Evolutionary conservation across 2,888 invertebrate genomes (phyloP), one percentile per base, ranked within the genome.

Genomic region (Hedychridium roseum): DNA sequence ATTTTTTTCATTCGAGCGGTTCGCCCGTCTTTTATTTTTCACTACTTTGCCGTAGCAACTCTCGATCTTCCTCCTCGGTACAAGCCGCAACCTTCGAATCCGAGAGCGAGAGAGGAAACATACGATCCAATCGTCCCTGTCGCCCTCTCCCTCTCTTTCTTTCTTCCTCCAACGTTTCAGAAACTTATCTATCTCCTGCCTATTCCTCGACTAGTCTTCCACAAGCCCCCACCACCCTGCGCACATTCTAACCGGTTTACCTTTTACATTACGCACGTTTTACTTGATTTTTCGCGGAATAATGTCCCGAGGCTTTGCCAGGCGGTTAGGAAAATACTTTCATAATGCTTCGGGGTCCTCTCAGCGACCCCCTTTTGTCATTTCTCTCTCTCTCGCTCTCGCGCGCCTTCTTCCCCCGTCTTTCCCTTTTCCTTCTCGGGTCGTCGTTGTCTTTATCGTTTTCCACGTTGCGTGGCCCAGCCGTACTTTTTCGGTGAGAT

Each of bases 271-370:
- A 57, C 59, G 59, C 65, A 68, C 67, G 60, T 63, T 66, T 67
- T 66, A 62, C 66, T 64, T 56, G 55, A 68, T 67, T 66, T 66
- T 60, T 65, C 62, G 54, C 58, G 52, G 53, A 65, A 70, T 59
- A 56, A 63, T 63, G 63, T 57, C 61, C 61, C 57, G 60, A 60
- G 62, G 62, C 63, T 65, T 66, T 60, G 47, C 60, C 57, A 57
- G 64, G 65, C 62, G 56, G 60, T 68, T 64, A 56, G 54, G 57
- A 62, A 69, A 69, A 68, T 66, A 60, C 65, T 68, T 66, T 65
- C 46, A 55, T 61, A 64, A 69, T 66, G 59, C 59, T 54, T 42
- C 43, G 35, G 34, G 40, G 47, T 40, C 40, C 41, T 45, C 30
- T 37, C 46, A 40, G 21, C 23, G 43, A 36, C 37, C 23, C 30